Evolutionary conservation across 2,113 vertebrate species (phyloP).

Genomic region (Desmodus rotundus): DNA sequence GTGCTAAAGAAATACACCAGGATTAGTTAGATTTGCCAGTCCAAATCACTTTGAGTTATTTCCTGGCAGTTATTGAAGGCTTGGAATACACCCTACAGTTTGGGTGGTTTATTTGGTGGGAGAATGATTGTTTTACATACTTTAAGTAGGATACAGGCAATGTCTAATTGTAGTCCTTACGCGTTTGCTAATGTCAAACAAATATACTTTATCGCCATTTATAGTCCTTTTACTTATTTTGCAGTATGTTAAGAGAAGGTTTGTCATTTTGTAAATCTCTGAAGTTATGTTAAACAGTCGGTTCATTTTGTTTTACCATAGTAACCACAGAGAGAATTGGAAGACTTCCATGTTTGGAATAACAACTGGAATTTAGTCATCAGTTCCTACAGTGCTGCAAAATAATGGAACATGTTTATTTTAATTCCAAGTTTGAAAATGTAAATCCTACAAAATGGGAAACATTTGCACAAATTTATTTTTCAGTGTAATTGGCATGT

Average conservation of each 20-base stretch:
- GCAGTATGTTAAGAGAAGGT: constrained; percentile 68
- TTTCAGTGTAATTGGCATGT: constrained; percentile 43
- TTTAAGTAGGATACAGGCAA: constrained; percentile 74
- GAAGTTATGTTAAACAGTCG: constrained; percentile 65
- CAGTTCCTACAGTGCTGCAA: constrained; percentile 47
- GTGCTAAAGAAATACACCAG: constrained; percentile 82
- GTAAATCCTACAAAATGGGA: constrained; percentile 42
- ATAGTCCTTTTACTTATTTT: constrained; percentile 69
- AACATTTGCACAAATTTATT: constrained; percentile 42
- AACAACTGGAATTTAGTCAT: constrained; percentile 73
- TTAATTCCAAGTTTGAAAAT: constrained; percentile 62
- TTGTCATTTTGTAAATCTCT: constrained; percentile 69
- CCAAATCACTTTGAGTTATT: constrained; percentile 73
- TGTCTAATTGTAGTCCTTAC: constrained; percentile 78
- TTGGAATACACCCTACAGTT: constrained; percentile 81
- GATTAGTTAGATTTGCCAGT: constrained; percentile 83
- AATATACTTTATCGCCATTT: constrained; percentile 74
- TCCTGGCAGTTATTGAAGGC: constrained; percentile 78
- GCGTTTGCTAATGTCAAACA: constrained; percentile 77
- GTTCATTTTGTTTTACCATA: constrained; percentile 66
- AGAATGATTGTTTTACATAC: constrained; percentile 78
- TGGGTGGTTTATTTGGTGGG: constrained; percentile 81
- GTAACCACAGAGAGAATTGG: constrained; percentile 56
- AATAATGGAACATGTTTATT: constrained; percentile 63
- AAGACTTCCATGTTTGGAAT: constrained; percentile 64